These are phyloP conservation scores for Bruchidius siliquastri DNA, from an alignment of 2,888 invertebrate species.

Conservation along the genomic window DNA sequence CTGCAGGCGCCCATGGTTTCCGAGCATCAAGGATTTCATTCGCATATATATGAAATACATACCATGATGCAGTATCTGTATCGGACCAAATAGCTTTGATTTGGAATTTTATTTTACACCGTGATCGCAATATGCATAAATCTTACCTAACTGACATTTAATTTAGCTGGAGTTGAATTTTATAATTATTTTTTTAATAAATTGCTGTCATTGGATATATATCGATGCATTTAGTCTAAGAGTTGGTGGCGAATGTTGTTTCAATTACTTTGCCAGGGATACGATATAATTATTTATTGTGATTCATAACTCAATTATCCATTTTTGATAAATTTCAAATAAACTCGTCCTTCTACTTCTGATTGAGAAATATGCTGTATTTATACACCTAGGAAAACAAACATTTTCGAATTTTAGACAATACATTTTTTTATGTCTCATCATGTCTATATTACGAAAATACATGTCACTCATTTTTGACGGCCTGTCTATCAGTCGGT, in stretches of 20 bases:
- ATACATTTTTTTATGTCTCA: too few relatives aligned
- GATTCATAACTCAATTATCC: too few relatives aligned
- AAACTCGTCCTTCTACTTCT: too few relatives aligned
- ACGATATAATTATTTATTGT: too few relatives aligned
- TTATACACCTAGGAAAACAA: too few relatives aligned
- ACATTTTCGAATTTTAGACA: too few relatives aligned
- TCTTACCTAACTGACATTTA: background rate
- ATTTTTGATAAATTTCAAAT: too few relatives aligned
- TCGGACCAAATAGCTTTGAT: background rate
- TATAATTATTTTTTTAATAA: background rate
- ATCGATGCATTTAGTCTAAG: background rate
- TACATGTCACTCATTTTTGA: too few relatives aligned
- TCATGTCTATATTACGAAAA: too few relatives aligned
- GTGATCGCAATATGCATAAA: constrained; percentile 1
- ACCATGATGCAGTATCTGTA: background rate
- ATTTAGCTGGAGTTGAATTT: background rate
- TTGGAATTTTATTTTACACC: constrained; percentile 4
- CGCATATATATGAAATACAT: background rate
- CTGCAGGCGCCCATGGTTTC: too few relatives aligned
- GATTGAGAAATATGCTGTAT: too few relatives aligned
- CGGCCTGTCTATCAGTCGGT: too few relatives aligned
- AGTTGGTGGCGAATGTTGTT: background rate
- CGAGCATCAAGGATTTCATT: constrained; percentile 3
- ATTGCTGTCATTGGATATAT: background rate
- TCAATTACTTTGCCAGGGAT: background rate